These are phyloP conservation scores for Scomberomorus guttatus DNA, from an alignment of 2,797 vertebrate species.

Conservation along the genomic window DNA sequence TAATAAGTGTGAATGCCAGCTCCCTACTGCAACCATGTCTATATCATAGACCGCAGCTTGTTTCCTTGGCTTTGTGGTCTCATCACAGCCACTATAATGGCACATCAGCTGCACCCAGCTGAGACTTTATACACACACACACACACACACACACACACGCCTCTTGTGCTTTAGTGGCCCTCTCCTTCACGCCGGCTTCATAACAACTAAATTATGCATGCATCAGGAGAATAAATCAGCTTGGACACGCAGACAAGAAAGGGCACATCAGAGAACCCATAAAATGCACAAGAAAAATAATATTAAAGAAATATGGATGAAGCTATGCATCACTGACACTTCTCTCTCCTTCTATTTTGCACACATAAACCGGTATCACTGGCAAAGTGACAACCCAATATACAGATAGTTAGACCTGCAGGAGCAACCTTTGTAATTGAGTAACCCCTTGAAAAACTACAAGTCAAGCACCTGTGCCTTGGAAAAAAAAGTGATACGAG, in stretches of 20 bases:
- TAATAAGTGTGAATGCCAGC: conserved; percentile 64
- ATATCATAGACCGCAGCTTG: conserved; percentile 61
- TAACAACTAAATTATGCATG: conserved; percentile 87
- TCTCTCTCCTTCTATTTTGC: conserved; percentile 56
- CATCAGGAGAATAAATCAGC: conserved; percentile 84
- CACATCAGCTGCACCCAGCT: conserved; percentile 76
- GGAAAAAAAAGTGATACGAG: conserved; percentile 61
- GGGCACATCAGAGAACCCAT: conserved; percentile 78
- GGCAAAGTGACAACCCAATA: conserved; percentile 63
- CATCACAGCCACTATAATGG: conserved; percentile 71
- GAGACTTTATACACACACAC: conserved; percentile 54
- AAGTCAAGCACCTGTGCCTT: conserved; percentile 64
- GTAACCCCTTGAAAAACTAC: conserved; percentile 49
- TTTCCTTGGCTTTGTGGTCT: conserved; percentile 66
- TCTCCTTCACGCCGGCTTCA: conserved; percentile 79
- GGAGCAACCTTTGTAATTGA: conserved; percentile 51
- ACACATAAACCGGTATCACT: conserved; percentile 65
- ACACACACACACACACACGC: conserved; percentile 41
- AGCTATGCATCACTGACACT: conserved; percentile 53
- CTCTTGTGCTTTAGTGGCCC: conserved; percentile 72
- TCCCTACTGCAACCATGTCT: conserved; percentile 49
- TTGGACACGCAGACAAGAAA: conserved; percentile 84
- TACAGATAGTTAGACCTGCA: conserved; percentile 52
- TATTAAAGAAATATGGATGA: conserved; percentile 75
- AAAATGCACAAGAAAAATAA: conserved; percentile 76